phyloP scores from a whole-genome alignment of 2,888 invertebrate species.

The Muscina levida region DNA sequence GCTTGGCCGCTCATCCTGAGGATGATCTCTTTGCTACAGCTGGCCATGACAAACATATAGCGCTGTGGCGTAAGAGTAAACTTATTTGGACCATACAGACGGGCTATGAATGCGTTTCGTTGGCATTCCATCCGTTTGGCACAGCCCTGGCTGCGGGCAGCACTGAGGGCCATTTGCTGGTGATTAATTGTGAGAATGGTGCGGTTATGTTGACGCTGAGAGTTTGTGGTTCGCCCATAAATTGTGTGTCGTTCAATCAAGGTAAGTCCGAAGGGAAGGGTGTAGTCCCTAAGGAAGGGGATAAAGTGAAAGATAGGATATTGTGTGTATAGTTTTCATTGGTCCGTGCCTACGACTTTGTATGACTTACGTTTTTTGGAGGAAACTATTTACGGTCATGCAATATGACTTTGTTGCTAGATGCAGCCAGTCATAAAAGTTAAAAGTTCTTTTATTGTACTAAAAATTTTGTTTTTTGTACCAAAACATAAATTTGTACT shows the following conservation, averaged over 20 bases:
- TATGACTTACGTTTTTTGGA: no score
- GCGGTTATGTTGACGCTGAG: conserved; percentile 91
- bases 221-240: conserved; percentile 92
- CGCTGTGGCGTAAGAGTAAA: conserved; percentile 94
- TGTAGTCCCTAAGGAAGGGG: no score
- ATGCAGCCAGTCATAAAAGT: no score
- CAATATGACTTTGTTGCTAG: no score
- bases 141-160: conserved; percentile 93
- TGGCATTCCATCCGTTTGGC: conserved; percentile 93
- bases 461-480: no score
- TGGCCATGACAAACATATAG: conserved; percentile 94
- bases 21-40: conserved; percentile 95
- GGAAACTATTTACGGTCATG: no score
- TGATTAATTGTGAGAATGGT: conserved; percentile 92
- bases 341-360: no score
- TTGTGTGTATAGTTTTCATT: no score
- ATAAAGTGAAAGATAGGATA: no score
- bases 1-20: conserved; percentile 93
- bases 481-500: no score
- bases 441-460: no score
- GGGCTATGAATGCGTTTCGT: conserved; percentile 92
- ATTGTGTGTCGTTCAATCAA: conserved; percentile 92
- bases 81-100: conserved; percentile 93
- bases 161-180: conserved; percentile 92
- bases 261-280: conserved; percentile 82